These are phyloP conservation scores for Vesta saturnalis DNA, from an alignment of 2,888 invertebrate genomes.

Conservation along the genomic window DNA sequence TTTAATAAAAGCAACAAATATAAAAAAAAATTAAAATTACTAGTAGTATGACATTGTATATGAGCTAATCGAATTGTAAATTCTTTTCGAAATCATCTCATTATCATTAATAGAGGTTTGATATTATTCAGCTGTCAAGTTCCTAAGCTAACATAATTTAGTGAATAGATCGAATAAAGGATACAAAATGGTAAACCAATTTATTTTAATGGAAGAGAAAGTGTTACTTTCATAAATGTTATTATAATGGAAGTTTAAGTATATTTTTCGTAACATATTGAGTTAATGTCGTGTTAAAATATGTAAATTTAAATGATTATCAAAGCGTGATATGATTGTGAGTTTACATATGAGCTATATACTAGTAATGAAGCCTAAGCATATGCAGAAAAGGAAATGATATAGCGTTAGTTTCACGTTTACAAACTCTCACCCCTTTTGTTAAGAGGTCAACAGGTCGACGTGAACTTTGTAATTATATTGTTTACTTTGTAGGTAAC, in stretches of 20 bases:
- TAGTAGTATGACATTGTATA: neutral
- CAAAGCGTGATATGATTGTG: slow-evolving; percentile 8
- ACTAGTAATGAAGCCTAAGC: slow-evolving; percentile 16
- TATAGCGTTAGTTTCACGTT: slow-evolving; percentile 16
- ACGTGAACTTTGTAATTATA: slow-evolving; percentile 36
- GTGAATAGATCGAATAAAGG: slow-evolving; percentile 10
- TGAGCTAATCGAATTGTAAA: slow-evolving; percentile 8
- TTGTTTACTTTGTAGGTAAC: slow-evolving; percentile 26
- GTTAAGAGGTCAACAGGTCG: slow-evolving; percentile 29
- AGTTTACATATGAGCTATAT: slow-evolving; percentile 6
- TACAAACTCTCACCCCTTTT: slow-evolving; percentile 23
- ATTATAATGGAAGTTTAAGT: slow-evolving; percentile 12
- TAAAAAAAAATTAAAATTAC: neutral
- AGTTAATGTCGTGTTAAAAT: slow-evolving; percentile 8
- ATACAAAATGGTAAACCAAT: slow-evolving; percentile 12
- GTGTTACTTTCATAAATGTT: slow-evolving; percentile 7
- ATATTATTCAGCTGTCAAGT: slow-evolving; percentile 11
- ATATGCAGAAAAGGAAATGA: slow-evolving; percentile 23
- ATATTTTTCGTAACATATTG: slow-evolving; percentile 8
- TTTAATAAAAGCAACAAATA: neutral
- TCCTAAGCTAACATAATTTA: slow-evolving; percentile 7
- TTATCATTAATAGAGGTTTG: slow-evolving; percentile 9
- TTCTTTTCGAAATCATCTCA: neutral
- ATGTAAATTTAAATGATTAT: slow-evolving; percentile 19
- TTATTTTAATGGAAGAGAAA: slow-evolving; percentile 15